A percentile compares a stretch with the other conserved stretches of the same genome.
Conservation (phyloP, 2,888 invertebrate genomes). For the Sminthurinus aureus region DNA sequence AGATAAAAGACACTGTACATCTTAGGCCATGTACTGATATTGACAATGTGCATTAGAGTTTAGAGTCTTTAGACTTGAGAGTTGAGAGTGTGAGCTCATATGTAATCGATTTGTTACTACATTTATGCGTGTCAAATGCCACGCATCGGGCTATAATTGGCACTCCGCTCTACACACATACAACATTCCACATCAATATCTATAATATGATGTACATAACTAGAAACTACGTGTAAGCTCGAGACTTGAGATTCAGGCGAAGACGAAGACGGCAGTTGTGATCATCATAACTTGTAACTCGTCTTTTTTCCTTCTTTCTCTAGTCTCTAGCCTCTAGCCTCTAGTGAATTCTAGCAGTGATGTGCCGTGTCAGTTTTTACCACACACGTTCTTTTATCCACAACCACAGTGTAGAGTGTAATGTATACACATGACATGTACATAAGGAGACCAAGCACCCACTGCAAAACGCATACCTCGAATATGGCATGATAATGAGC, state of each 20-base stretch:
- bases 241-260: conserved; percentile 28
- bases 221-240: too few relatives aligned
- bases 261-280: conserved; percentile 48
- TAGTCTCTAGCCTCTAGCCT: background rate
- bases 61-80: background rate
- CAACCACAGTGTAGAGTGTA: background rate
- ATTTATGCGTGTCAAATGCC: conserved; percentile 60
- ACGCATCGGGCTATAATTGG: conserved; percentile 60
- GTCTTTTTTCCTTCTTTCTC: conserved; percentile 20
- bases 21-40: background rate
- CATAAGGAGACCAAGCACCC: background rate
- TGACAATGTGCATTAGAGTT: conserved; percentile 24
- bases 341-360: background rate
- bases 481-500: background rate
- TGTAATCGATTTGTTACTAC: conserved; percentile 60
- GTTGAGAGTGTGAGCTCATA: conserved; percentile 47
- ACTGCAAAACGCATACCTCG: background rate
- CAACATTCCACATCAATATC: background rate
- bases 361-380: conserved; percentile 7
- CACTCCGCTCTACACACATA: conserved; percentile 49
- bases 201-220: too few relatives aligned
- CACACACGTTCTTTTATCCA: conserved; percentile 8
- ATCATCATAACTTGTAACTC: conserved; percentile 40
- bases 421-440: background rate
- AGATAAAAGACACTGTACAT: background rate